Conservation (phyloP, 2,888 invertebrate genomes). For the Branchellion lobata region DNA sequence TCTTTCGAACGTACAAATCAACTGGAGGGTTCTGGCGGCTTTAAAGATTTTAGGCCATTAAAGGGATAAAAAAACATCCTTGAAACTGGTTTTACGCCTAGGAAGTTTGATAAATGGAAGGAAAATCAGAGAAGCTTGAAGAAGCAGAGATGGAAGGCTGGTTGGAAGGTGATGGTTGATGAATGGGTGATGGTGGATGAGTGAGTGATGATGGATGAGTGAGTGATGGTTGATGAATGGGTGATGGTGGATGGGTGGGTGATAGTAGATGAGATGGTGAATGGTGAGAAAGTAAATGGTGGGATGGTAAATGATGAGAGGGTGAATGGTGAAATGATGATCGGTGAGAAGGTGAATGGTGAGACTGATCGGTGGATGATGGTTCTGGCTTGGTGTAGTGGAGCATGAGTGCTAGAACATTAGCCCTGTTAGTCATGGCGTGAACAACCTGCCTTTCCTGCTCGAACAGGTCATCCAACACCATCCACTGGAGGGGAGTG, state of each 20-base stretch:
- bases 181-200: not conserved
- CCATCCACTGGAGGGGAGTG: slow-evolving; percentile 81
- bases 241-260: slow-evolving; percentile 87
- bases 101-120: no score
- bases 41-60: no score
- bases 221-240: slow-evolving; percentile 69
- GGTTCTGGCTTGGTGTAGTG: slow-evolving; percentile 86
- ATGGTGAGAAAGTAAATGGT: not conserved
- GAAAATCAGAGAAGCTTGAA: no score
- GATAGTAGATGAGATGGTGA: slow-evolving; percentile 64
- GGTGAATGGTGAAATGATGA: no score
- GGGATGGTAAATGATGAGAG: not conserved
- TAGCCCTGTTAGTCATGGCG: slow-evolving; percentile 76
- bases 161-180: no score
- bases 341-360: not conserved
- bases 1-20: no score
- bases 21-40: no score
- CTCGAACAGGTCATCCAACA: slow-evolving; percentile 87
- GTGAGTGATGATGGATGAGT: slow-evolving; percentile 62
- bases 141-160: no score
- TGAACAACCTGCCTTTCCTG: slow-evolving; percentile 83
- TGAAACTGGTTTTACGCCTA: no score
- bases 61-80: no score
- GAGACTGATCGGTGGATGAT: slow-evolving; percentile 60
- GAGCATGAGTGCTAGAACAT: slow-evolving; percentile 88